Conservation (phyloP, 2,888 invertebrate species). For the Stenolophus ochropezus region DNA sequence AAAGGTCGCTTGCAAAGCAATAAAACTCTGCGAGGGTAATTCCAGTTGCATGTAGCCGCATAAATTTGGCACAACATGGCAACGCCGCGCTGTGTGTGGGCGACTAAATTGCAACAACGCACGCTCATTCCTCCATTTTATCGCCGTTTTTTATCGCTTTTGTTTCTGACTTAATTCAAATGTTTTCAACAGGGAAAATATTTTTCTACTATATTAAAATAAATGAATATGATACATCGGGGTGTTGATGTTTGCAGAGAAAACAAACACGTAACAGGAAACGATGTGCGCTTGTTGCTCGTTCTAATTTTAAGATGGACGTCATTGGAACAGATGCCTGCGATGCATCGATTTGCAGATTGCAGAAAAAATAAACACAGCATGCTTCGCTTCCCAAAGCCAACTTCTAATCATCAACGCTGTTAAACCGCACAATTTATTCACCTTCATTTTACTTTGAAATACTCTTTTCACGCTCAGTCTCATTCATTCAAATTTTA, state of each 20-base stretch:
- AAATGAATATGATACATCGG: not conserved
- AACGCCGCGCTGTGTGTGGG: not conserved
- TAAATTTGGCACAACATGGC: constrained; percentile 4
- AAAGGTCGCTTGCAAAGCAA: not conserved
- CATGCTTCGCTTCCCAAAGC: too few relatives aligned
- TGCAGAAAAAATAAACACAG: constrained; percentile 11
- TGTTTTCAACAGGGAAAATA: not conserved
- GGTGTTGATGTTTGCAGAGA: not conserved
- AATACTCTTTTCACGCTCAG: too few relatives aligned
- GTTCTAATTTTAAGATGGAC: constrained; percentile 24
- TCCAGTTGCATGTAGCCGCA: constrained; percentile 1
- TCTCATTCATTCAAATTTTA: too few relatives aligned
- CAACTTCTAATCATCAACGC: too few relatives aligned
- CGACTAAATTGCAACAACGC: not conserved
- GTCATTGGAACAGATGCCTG: constrained; percentile 29
- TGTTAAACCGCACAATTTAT: too few relatives aligned
- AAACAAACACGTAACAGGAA: constrained; percentile 17
- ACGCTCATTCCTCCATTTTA: not conserved
- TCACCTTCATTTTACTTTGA: too few relatives aligned
- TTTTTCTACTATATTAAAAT: not conserved
- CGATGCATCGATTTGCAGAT: constrained; percentile 20
- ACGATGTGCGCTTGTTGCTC: constrained; percentile 6
- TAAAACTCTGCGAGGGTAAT: not conserved
- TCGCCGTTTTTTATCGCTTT: constrained; percentile 1
- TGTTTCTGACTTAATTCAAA: not conserved